phyloP scores from a whole-genome alignment of 2,888 invertebrate genomes.

The Himalopsyche japonica region DNA sequence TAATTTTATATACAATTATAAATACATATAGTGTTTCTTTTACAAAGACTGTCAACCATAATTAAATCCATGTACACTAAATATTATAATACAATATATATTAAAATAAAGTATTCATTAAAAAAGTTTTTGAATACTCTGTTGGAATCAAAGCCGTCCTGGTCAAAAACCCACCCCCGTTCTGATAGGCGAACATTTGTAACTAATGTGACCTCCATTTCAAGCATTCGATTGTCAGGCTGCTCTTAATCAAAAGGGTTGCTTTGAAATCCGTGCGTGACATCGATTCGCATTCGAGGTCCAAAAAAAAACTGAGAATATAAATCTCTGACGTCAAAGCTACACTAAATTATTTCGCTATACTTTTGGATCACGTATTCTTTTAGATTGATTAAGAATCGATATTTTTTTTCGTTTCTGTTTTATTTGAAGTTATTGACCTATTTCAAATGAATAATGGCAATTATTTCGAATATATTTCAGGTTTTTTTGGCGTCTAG shows the following conservation, averaged over 20 bases:
- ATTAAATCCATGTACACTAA: too few species aligned
- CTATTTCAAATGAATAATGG: too few species aligned
- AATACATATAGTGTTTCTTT: too few species aligned
- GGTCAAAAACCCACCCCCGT: not conserved
- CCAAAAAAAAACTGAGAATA: not conserved
- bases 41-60: too few species aligned
- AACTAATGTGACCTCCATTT: not conserved
- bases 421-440: too few species aligned
- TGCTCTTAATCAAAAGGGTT: not conserved
- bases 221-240: not conserved
- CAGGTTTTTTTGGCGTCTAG: too few species aligned
- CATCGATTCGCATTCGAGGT: not conserved
- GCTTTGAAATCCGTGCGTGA: not conserved
- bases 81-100: too few species aligned
- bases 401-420: not conserved
- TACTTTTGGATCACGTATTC: not conserved
- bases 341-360: not conserved
- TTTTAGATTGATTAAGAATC: not conserved
- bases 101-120: too few species aligned
- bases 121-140: not conserved
- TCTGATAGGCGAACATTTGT: not conserved
- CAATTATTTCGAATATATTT: too few species aligned
- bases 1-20: too few species aligned
- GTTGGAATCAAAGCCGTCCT: not conserved
- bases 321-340: not conserved